Percentiles rank a stretch among this genome's conserved stretches.
Evolutionary conservation across 2,797 vertebrate genomes (phyloP).

Genomic region (Zonotrichia albicollis): DNA sequence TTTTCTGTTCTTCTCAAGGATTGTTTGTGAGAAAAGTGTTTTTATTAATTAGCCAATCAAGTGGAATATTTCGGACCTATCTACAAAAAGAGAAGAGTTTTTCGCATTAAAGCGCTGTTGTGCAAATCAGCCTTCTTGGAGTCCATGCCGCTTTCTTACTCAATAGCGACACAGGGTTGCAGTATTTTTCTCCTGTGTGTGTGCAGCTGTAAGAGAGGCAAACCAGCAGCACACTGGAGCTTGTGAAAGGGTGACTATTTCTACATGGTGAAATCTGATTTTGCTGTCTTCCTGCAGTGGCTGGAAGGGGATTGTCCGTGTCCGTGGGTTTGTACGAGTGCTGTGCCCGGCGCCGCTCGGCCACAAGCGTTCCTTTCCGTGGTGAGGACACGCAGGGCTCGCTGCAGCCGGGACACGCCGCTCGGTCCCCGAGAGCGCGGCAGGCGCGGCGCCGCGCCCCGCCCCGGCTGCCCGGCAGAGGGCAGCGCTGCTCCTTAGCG

Average conservation of each 20-base stretch:
- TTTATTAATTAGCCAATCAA: background rate
- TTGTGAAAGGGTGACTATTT: background rate
- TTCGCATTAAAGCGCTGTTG: background rate
- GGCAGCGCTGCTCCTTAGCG: slow-evolving; percentile 17
- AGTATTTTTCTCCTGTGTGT: background rate
- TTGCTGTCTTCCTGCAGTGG: background rate
- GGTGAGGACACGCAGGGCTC: accelerated
- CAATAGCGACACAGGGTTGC: background rate
- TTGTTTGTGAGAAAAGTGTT: background rate
- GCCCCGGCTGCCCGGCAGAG: background rate
- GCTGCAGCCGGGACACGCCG: accelerated
- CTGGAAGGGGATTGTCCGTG: background rate
- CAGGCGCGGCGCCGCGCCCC: background rate
- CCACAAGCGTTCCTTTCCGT: accelerated
- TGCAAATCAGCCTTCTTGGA: background rate
- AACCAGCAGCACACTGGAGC: accelerated
- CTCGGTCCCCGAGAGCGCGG: accelerated
- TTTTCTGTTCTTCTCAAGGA: background rate
- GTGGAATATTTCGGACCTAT: background rate
- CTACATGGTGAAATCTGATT: accelerated
- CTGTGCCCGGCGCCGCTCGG: background rate
- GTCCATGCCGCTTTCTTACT: background rate
- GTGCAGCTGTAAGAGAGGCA: background rate
- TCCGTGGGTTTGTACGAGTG: accelerated
- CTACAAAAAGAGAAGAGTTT: background rate